Evolutionary conservation across 2,113 vertebrate species (phyloP), one percentile per base, ranked within the genome.

Genomic region (Oreochromis spilurus): DNA sequence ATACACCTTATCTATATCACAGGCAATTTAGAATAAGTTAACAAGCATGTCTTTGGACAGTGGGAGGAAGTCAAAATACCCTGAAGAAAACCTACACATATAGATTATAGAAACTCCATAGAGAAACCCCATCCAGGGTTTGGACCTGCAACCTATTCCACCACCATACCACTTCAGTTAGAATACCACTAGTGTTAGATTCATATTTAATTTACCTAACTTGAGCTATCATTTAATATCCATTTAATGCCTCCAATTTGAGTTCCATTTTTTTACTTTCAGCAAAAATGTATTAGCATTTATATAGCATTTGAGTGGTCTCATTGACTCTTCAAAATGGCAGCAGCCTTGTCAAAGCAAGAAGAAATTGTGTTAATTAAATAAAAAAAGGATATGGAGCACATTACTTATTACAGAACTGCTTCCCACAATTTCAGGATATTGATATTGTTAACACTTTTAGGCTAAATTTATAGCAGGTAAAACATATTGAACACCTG

Each of bases 281-380:
- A 21, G 19, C 7, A 67, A 40, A 67, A 40, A 24, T 40, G 1
- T 2, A 24, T 1, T 40, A 13, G 19, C 11, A 14, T 40, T 21
- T 40, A 67, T 19, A 21, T n/a, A 40, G 11, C 31, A 67, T 38
- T 40, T 67, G 19, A 21, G 34, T 67, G 19, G 19, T 67, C 62
- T 67, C 19, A 34, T 6, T 1, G 16, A 62, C 9, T 36, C 29
- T 62, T 62, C 58, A 62, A 62, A 67, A n/a, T 67, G 34, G 6
- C 34, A n/a, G 19, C 10, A n/a, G 6, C 31, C 34, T 65, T 0
- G 34, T 13, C 31, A 38, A 38, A 65, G 19, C 0, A 3, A 13
- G 34, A 65, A 38, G 4, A 65, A 38, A 38, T 7, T 65, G 60
- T 65, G 31, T 38, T 65, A n/a, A 65, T 38, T 65, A n/a, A 65